Conservation (phyloP, 2,113 vertebrate species). For the Cottus gobio region DNA sequence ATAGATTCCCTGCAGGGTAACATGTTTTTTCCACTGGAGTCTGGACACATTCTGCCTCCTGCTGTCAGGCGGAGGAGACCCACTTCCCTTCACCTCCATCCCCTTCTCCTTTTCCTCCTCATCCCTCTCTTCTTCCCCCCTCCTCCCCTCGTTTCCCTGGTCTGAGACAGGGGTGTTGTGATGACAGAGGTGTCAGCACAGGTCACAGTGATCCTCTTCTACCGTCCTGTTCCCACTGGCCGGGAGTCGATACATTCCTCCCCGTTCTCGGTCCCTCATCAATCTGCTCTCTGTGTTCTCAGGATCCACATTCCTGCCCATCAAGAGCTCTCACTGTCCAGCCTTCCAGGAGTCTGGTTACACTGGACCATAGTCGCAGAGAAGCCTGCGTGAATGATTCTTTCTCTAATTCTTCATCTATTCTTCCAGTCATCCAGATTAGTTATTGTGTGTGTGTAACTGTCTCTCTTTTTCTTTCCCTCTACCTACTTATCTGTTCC, state of each 20-base stretch:
- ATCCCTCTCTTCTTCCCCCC: slow-evolving; percentile 10
- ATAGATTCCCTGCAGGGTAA: slow-evolving; percentile 20
- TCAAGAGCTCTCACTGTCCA: slow-evolving; percentile 78
- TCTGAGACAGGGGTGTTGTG: slow-evolving; percentile 78
- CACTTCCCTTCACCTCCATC: slow-evolving; percentile 36
- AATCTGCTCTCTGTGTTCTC: slow-evolving; percentile 76
- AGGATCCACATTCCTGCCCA: slow-evolving; percentile 82
- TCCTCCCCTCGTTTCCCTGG: slow-evolving; percentile 46
- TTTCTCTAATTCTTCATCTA: slow-evolving; percentile 65
- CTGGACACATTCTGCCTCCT: slow-evolving; percentile 68
- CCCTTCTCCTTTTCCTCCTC: background rate
- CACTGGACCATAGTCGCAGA: slow-evolving; percentile 70
- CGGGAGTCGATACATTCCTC: slow-evolving; percentile 81
- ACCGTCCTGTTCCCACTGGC: slow-evolving; percentile 85
- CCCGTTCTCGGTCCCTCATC: slow-evolving; percentile 65
- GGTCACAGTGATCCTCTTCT: slow-evolving; percentile 86
- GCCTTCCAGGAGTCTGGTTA: slow-evolving; percentile 82
- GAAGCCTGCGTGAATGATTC: slow-evolving; percentile 68
- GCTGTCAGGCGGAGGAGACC: slow-evolving; percentile 58
- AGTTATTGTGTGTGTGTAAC: slow-evolving; percentile 53
- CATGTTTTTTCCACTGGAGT: slow-evolving; percentile 45
- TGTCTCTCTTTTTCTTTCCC: slow-evolving; percentile 21
- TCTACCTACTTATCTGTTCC: slow-evolving; percentile 44
- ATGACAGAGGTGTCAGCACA: slow-evolving; percentile 88
- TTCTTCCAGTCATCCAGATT: slow-evolving; percentile 68